Base-by-base conservation (phyloP, 2,113 vertebrate species). In the Callionymus lyra region DNA sequence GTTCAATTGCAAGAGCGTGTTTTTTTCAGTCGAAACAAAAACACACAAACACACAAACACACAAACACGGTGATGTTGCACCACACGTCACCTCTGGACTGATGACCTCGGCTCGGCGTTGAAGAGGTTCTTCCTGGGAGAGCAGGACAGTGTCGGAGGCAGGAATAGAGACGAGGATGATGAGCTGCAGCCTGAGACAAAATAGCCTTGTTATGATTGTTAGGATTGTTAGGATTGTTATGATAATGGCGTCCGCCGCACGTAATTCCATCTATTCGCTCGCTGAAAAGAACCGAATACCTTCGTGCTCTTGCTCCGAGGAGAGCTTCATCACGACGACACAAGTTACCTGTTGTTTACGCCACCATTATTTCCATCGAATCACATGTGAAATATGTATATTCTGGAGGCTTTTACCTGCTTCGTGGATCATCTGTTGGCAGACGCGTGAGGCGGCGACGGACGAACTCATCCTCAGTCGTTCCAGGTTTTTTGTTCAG, bases 141-240 rank as follows among this genome's bases (percentile, higher is more conserved):
- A 19, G 15, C 10, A 34, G 48, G 47, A 32, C 21, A 10, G 35
- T 50, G 38, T 27, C 56, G 38, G 51, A 11, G 38, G 58, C 74
- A 56, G 59, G 63, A 42, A 48, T 46, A 41, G 40, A 76, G 73
- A 65, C 59, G 64, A 59, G 59, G 47, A 47, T 73, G 76, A 77
- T 76, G 68, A 72, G 58, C 60, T 67, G 56, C 59, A 50, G 41
- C 57, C 38, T 65, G 10, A n/a, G n/a, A 18, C 55, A 62, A 78
- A 79, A 84, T 80, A 55, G 65, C 34, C 76, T 76, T 81, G 63
- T 83, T 82, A n/a, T n/a, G n/a, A n/a, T n/a, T n/a, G n/a, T n/a
- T n/a, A n/a, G n/a, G n/a, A n/a, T n/a, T n/a, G n/a, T n/a, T n/a
- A n/a, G n/a, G n/a, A n/a, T n/a, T n/a, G n/a, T n/a, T n/a, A 80